Conservation (phyloP, 2,888 invertebrate species). For the Tiliacea aurago region DNA sequence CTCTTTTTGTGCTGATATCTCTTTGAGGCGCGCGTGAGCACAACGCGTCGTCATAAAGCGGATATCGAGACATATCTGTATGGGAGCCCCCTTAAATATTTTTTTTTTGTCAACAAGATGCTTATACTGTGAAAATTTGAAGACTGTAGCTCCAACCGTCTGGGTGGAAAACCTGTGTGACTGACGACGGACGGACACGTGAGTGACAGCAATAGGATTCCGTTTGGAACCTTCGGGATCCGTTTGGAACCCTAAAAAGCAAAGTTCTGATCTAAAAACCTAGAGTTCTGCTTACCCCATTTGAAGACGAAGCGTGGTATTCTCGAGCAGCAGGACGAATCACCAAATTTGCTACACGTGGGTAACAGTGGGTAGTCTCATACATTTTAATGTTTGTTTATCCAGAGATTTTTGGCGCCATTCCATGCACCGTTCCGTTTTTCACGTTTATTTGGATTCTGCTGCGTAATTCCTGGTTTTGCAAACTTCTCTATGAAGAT, state of each 20-base stretch:
- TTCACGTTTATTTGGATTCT: slow-evolving; percentile 57
- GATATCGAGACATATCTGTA: too few species aligned
- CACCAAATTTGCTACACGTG: slow-evolving; percentile 34
- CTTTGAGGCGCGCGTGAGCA: too few species aligned
- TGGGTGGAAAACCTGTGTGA: too few species aligned
- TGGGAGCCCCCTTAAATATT: too few species aligned
- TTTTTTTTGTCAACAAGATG: too few species aligned
- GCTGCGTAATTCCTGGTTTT: slow-evolving; percentile 58
- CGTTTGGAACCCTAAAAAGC: neutral
- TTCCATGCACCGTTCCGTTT: slow-evolving; percentile 51
- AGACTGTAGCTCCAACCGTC: too few species aligned
- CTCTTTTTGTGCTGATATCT: too few species aligned
- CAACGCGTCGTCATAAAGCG: too few species aligned
- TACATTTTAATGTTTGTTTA: slow-evolving; percentile 54
- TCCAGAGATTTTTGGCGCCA: slow-evolving; percentile 54
- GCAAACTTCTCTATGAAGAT: slow-evolving; percentile 38
- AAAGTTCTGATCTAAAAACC: neutral
- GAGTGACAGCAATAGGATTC: too few species aligned
- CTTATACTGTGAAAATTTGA: too few species aligned
- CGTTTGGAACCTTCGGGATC: too few species aligned
- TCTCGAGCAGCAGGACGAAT: slow-evolving; percentile 21
- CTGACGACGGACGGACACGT: too few species aligned
- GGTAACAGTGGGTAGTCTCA: slow-evolving; percentile 32
- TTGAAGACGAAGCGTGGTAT: neutral
- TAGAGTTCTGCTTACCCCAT: neutral